These are phyloP conservation scores for Lutraria lutraria DNA, from an alignment of 2,888 invertebrate species.

Conservation along the genomic window DNA sequence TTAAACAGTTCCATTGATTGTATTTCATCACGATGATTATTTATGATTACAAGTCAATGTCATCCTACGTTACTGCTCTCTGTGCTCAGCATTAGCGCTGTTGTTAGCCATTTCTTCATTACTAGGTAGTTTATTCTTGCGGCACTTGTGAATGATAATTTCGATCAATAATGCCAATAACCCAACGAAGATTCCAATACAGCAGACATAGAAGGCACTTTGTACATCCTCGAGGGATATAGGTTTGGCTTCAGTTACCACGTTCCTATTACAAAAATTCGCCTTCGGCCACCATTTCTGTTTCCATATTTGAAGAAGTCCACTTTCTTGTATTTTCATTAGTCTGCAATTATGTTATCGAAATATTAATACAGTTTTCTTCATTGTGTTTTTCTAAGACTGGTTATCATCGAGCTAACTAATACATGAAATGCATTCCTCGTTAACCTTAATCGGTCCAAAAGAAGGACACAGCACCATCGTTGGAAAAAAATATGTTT, in stretches of 20 bases:
- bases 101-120: background rate
- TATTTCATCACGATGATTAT: too few relatives aligned
- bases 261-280: constrained; percentile 61
- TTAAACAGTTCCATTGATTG: too few relatives aligned
- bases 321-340: constrained; percentile 70
- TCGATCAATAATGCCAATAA: constrained; percentile 36
- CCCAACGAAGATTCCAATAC: constrained; percentile 62
- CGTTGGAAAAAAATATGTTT: too few relatives aligned
- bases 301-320: constrained; percentile 74
- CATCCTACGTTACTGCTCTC: too few relatives aligned
- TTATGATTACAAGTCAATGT: too few relatives aligned
- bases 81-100: too few relatives aligned
- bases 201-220: constrained; percentile 71
- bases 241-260: constrained; percentile 66
- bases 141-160: background rate
- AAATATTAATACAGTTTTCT: too few relatives aligned
- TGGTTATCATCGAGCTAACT: too few relatives aligned
- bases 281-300: constrained; percentile 72
- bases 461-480: too few relatives aligned
- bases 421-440: too few relatives aligned
- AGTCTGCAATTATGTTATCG: constrained; percentile 52
- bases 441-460: too few relatives aligned
- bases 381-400: too few relatives aligned
- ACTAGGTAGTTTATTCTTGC: background rate
- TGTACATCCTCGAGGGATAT: constrained; percentile 74